Evolutionary conservation across 92 coral and sea anemone genomes (phyloP).

Genomic region (Metridium senile): DNA sequence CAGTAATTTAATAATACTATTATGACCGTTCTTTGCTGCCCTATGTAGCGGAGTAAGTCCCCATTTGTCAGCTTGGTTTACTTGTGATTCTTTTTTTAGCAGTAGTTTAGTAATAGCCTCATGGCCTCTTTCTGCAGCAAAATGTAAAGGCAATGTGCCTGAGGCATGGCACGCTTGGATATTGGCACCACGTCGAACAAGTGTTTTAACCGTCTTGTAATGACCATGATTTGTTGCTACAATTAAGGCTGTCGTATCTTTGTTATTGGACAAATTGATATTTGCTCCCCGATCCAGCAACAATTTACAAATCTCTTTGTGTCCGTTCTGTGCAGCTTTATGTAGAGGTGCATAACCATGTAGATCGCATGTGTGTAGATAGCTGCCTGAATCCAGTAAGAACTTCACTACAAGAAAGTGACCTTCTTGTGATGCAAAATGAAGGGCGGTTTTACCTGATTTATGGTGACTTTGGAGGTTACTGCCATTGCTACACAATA

Average conservation of each 20-base stretch:
- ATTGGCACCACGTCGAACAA: conserved; percentile 50
- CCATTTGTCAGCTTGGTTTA: conserved; percentile 59
- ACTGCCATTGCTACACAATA: conserved; percentile 55
- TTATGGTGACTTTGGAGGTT: conserved; percentile 59
- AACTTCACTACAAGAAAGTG: conserved; percentile 40
- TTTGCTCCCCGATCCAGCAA: conserved; percentile 49
- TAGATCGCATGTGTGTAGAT: conserved; percentile 54
- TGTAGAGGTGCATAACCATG: conserved; percentile 73
- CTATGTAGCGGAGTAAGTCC: conserved; percentile 72
- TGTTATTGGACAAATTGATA: conserved; percentile 40
- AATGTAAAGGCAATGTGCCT: conserved; percentile 67
- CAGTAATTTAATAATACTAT: conserved; percentile 37
- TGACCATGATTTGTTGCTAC: conserved; percentile 69
- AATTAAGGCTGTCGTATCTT: conserved; percentile 59
- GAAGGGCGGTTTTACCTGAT: conserved; percentile 77
- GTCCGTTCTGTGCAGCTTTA: conserved; percentile 68
- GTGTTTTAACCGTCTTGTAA: conserved; percentile 44
- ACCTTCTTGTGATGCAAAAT: conserved; percentile 64
- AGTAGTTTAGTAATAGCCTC: conserved; percentile 34
- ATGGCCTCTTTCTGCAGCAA: conserved; percentile 79
- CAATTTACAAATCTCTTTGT: conserved; percentile 37
- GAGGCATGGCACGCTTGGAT: conserved; percentile 36
- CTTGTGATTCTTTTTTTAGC: conserved; percentile 54
- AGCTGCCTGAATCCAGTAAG: conserved; percentile 50
- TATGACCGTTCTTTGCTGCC: conserved; percentile 78